phyloP scores from a whole-genome alignment of 2,888 invertebrate species.

The Drosophila ustulata region DNA sequence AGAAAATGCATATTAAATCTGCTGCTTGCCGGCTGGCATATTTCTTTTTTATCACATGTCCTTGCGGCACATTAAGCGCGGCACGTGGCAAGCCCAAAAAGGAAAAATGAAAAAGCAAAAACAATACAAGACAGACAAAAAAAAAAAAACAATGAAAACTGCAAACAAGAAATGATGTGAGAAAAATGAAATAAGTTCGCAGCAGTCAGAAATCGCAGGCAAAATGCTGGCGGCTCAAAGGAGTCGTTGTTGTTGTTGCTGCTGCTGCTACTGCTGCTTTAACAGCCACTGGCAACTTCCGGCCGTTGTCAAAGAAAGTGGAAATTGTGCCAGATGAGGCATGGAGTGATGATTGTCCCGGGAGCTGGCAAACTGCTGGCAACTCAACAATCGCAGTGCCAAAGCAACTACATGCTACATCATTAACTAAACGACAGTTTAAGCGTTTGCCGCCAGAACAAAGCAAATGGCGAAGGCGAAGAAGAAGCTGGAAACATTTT shows the following conservation, averaged over 20 bases:
- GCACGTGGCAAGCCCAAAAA: constrained; percentile 21
- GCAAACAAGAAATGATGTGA: constrained; percentile 28
- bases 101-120: constrained; percentile 2
- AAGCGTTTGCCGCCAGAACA: constrained; percentile 54
- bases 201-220: constrained; percentile 22
- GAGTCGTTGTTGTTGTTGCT: constrained; percentile 12
- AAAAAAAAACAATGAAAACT: constrained; percentile 9
- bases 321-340: constrained; percentile 62
- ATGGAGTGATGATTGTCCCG: constrained; percentile 16
- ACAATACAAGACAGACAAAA: constrained; percentile 12
- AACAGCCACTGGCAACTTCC: constrained; percentile 48
- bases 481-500: constrained; percentile 6
- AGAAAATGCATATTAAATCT: constrained; percentile 6
- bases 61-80: constrained; percentile 38
- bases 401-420: constrained; percentile 71
- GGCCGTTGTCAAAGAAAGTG: constrained; percentile 56
- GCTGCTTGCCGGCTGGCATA: constrained; percentile 9
- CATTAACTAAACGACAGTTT: constrained; percentile 81
- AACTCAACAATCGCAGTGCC: constrained; percentile 39
- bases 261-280: constrained; percentile 23
- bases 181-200: constrained; percentile 12
- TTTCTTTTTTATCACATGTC: constrained; percentile 17
- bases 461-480: constrained; percentile 17
- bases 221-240: constrained; percentile 40
- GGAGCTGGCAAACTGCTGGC: not conserved